Evolutionary conservation across 1,140 invertebrate species (phyloP).

Genomic region (Teleopsis dalmanni): DNA sequence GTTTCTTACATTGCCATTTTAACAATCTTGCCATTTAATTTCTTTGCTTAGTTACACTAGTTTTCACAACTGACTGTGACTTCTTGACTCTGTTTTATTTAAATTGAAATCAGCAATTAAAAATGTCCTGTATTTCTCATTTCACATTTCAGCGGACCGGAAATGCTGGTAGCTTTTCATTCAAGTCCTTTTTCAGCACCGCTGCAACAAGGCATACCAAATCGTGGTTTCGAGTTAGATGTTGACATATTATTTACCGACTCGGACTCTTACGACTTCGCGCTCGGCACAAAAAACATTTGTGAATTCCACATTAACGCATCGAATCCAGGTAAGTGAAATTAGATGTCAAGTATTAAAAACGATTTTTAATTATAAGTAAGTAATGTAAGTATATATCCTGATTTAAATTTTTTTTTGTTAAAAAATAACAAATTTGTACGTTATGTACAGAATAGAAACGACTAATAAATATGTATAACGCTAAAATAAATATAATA

Average conservation of each 20-base stretch:
- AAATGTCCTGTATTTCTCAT: background rate
- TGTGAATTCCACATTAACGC: slow-evolving; percentile 68
- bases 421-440: too few species aligned
- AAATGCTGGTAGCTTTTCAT: slow-evolving; percentile 79
- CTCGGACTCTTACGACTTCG: slow-evolving; percentile 67
- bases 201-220: slow-evolving; percentile 55
- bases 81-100: background rate
- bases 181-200: slow-evolving; percentile 70
- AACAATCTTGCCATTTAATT: too few species aligned
- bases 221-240: slow-evolving; percentile 72
- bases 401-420: too few species aligned
- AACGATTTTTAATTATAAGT: too few species aligned
- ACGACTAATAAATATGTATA: too few species aligned
- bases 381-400: too few species aligned
- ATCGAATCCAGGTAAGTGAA: slow-evolving; percentile 48
- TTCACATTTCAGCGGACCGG: slow-evolving; percentile 52
- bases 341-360: too few species aligned
- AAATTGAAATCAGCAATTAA: background rate
- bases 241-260: slow-evolving; percentile 81
- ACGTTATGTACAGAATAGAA: too few species aligned
- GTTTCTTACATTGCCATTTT: too few species aligned
- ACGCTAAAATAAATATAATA: too few species aligned
- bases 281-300: slow-evolving; percentile 49
- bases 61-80: background rate
- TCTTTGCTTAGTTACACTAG: background rate